phyloP scores from a whole-genome alignment of 2,113 vertebrate genomes.

The Empidonax alnorum region DNA sequence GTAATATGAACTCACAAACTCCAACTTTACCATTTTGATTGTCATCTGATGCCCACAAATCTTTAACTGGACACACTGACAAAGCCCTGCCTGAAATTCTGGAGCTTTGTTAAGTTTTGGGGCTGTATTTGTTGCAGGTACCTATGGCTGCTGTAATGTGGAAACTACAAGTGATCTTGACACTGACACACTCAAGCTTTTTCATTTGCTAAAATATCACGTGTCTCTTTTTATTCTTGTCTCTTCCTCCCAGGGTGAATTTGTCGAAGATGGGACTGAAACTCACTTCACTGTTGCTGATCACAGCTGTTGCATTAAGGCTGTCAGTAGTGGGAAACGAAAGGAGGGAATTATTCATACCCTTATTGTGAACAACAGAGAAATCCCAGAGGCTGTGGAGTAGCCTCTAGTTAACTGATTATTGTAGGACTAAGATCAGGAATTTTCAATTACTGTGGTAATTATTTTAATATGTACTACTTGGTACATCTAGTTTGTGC shows the following conservation, averaged over 20 bases:
- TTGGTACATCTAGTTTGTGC: constrained; percentile 61
- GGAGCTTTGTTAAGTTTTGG: not conserved
- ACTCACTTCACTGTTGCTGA: constrained; percentile 91
- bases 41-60: not conserved
- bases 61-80: not conserved
- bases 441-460: constrained; percentile 70
- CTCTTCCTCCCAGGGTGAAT: constrained; percentile 87
- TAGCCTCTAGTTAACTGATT: constrained; percentile 68
- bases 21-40: not conserved
- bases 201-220: not conserved
- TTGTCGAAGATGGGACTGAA: constrained; percentile 97
- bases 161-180: not conserved
- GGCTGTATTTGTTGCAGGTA: not conserved
- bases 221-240: not conserved
- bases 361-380: constrained; percentile 88
- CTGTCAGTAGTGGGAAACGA: constrained; percentile 95
- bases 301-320: constrained; percentile 94
- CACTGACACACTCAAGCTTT: not conserved
- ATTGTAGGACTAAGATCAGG: constrained; percentile 32
- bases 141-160: not conserved
- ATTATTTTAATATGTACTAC: constrained; percentile 61
- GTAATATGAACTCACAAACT: not conserved
- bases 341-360: constrained; percentile 95
- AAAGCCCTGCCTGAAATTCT: not conserved
- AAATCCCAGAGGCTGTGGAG: constrained; percentile 85